Percentiles rank a stretch among this genome's conserved stretches.
These are phyloP conservation scores for Callopanchax toddi DNA, from an alignment of 2,113 vertebrate genomes.

Conservation along the genomic window DNA sequence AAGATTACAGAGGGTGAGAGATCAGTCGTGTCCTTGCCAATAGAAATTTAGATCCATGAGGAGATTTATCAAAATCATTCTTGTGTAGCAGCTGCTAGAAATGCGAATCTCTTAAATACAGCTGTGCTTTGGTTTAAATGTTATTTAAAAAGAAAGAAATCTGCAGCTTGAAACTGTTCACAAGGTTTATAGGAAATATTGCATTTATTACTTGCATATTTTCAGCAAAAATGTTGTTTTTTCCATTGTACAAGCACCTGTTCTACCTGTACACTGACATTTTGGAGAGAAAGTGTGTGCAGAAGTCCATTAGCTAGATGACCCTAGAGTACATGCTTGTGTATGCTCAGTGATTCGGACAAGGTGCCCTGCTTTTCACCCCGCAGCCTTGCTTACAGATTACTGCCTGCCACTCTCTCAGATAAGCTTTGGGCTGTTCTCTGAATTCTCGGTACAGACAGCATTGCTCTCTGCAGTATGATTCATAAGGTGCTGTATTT, in stretches of 20 bases:
- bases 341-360: conserved; percentile 67
- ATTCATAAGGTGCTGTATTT: conserved; percentile 75
- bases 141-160: conserved; percentile 10
- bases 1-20: conserved; percentile 65
- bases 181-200: conserved; percentile 19
- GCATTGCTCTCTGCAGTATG: conserved; percentile 57
- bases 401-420: conserved; percentile 69
- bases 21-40: conserved; percentile 68
- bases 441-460: conserved; percentile 46
- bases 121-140: conserved; percentile 4
- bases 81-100: conserved; percentile 12
- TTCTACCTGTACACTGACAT: conserved; percentile 21
- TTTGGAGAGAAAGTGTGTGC: conserved; percentile 38
- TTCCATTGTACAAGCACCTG: conserved; percentile 35
- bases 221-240: conserved; percentile 34
- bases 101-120: conserved; percentile 12
- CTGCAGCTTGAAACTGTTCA: conserved; percentile 13
- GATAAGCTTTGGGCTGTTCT: conserved; percentile 56
- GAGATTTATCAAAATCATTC: conserved; percentile 40
- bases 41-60: conserved; percentile 53
- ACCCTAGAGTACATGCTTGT: conserved; percentile 59
- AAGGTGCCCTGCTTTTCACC: conserved; percentile 47
- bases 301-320: conserved; percentile 68
- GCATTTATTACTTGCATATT: conserved; percentile 2
- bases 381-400: conserved; percentile 67